Evolutionary conservation across 2,113 vertebrate species (phyloP), one percentile per base, ranked within the genome.

Genomic region (Scytalopus superciliaris): DNA sequence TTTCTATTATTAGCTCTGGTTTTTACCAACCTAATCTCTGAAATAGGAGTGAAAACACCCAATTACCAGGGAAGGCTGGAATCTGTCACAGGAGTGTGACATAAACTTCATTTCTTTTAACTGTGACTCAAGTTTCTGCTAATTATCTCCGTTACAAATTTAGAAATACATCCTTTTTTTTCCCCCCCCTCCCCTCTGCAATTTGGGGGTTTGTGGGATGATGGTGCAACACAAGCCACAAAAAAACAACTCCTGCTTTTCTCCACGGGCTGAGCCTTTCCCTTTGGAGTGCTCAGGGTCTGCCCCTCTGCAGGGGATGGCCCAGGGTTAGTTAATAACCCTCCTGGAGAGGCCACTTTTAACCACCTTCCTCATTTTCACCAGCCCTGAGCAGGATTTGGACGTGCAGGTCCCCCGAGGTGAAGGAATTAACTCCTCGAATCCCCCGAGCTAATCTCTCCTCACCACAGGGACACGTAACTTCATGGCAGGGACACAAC

Each of bases 391-490:
- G 85, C 28, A 76, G 92, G 68, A 94, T 94, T 84, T 87, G 62
- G 49, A 79, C 0, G 0, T 24, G 19, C 90, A 82, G 87, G 82
- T 96, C 95, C 89, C 70, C 42, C 2, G 9, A 93, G 93, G 95
- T 94, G 55, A 96, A 95, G 82, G 89, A 87, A 93, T 84, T 91
- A 97, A 91, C 80, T 89, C 76, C 63, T 3, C 90, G 93, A 94
- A 85, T 86, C 91, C 77, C 52, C 35, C 47, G 12, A 77, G 84
- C 40, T 95, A 89, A 95, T 96, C 91, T 84, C 63, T 49, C 80
- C 35, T 80, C 89, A 59, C 80, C 83, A 94, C 84, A 80, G 93
- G 79, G 83, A 84, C 55, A 84, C 6, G 21, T 69, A 88, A 84
- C 67, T 87, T 70, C 66, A 52, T 10, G 62, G 82, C 84, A 90